These are phyloP conservation scores for Himalopsyche anomala DNA, from an alignment of 2,888 invertebrate species.

Conservation along the genomic window DNA sequence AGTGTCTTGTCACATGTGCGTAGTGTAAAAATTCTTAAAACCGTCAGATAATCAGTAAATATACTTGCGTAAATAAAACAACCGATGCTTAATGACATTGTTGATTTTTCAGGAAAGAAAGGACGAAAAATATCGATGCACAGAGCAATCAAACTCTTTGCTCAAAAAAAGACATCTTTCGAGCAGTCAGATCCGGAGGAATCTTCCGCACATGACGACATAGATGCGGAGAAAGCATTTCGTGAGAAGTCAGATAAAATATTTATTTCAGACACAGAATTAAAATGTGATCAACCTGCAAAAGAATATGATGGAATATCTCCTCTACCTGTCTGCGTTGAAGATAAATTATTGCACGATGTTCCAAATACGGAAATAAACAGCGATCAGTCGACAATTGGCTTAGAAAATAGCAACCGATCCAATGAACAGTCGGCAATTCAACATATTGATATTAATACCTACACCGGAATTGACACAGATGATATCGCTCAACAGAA, in stretches of 20 bases:
- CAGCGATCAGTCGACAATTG: background rate
- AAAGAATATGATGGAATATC: background rate
- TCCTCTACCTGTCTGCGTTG: background rate
- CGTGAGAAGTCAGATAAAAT: background rate
- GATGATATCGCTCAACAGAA: too few species aligned
- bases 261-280: background rate
- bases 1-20: background rate
- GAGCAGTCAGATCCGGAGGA: slow-evolving; percentile 36
- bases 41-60: too few species aligned
- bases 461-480: too few species aligned
- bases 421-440: too few species aligned
- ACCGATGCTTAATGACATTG: background rate
- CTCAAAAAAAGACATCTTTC: slow-evolving; percentile 48
- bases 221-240: background rate
- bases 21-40: background rate
- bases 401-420: background rate
- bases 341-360: background rate
- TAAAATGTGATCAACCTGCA: background rate
- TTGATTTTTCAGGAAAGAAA: slow-evolving; percentile 46
- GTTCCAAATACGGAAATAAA: background rate
- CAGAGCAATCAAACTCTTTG: slow-evolving; percentile 50
- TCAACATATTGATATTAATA: too few species aligned
- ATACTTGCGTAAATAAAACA: background rate
- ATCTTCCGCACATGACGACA: background rate
- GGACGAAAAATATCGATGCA: slow-evolving; percentile 46